phyloP scores from a whole-genome alignment of 2,888 invertebrate species.

The Nymphalis c-album region DNA sequence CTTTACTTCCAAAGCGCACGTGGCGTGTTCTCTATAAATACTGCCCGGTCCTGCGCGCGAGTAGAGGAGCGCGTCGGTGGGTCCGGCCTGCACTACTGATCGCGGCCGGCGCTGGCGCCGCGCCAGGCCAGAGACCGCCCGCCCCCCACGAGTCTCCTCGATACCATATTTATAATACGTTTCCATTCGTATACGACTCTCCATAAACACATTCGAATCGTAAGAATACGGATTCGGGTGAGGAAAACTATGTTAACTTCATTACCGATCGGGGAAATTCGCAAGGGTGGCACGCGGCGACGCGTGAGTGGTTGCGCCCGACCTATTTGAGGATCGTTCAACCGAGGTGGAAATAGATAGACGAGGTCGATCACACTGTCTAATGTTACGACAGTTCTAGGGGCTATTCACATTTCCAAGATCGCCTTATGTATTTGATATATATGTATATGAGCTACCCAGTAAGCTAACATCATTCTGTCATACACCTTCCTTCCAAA shows the following conservation, averaged over 20 bases:
- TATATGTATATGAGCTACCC: background rate
- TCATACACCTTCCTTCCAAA: too few species aligned
- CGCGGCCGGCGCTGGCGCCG: slow-evolving; percentile 44
- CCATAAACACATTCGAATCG: slow-evolving; percentile 15
- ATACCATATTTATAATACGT: slow-evolving; percentile 26
- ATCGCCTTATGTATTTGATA: background rate
- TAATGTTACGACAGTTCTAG: slow-evolving; percentile 29
- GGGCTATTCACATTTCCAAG: slow-evolving; percentile 6
- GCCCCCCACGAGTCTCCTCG: slow-evolving; percentile 18
- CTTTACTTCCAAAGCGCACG: background rate
- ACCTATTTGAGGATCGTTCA: slow-evolving; percentile 52
- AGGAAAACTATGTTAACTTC: background rate
- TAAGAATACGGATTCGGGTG: slow-evolving; percentile 9
- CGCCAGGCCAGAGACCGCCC: slow-evolving; percentile 25
- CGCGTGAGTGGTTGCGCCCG: slow-evolving; percentile 15
- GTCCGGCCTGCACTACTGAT: slow-evolving; percentile 11
- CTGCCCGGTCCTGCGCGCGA: slow-evolving; percentile 13
- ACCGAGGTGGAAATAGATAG: slow-evolving; percentile 45
- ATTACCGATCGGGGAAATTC: slow-evolving; percentile 17
- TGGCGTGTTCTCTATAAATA: slow-evolving; percentile 21
- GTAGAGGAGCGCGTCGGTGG: slow-evolving; percentile 15
- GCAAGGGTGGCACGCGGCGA: slow-evolving; percentile 19
- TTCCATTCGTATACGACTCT: slow-evolving; percentile 4
- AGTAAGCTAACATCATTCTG: too few species aligned
- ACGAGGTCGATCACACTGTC: slow-evolving; percentile 43